These are phyloP conservation scores for Cephalopachus bancanus DNA, from an alignment of 2,797 vertebrate genomes.

Conservation along the genomic window DNA sequence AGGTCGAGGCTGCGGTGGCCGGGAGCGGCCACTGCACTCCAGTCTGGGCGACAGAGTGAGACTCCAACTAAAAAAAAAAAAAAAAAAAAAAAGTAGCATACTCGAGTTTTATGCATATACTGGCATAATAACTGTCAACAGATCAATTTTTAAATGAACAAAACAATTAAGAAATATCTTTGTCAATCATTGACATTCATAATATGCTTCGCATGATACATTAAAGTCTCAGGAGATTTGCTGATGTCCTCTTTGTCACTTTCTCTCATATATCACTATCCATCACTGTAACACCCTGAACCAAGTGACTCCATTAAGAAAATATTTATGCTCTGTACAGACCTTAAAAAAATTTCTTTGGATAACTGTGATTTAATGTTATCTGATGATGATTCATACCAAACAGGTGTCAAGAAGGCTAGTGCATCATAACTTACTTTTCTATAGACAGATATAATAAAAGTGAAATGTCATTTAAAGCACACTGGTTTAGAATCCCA, in stretches of 20 bases:
- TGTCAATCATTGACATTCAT: constrained; percentile 42
- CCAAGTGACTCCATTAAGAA: background rate
- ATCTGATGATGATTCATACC: background rate
- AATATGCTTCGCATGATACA: constrained; percentile 27
- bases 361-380: background rate
- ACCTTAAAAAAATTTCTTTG: background rate
- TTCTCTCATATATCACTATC: background rate
- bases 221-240: background rate
- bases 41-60: too few species aligned
- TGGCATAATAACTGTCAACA: constrained; percentile 8
- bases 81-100: background rate
- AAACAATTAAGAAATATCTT: constrained; percentile 34
- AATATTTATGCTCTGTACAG: background rate
- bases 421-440: background rate
- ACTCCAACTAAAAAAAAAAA: too few species aligned
- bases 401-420: background rate
- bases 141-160: constrained; percentile 42
- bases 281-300: background rate
- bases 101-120: background rate
- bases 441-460: background rate
- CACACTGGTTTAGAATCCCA: background rate
- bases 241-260: background rate
- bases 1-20: too few species aligned
- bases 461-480: background rate
- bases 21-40: too few species aligned